Percentiles rank a stretch among this genome's conserved stretches.
Conservation (phyloP, 2,797 vertebrate genomes). For the Anas flavirostris region DNA sequence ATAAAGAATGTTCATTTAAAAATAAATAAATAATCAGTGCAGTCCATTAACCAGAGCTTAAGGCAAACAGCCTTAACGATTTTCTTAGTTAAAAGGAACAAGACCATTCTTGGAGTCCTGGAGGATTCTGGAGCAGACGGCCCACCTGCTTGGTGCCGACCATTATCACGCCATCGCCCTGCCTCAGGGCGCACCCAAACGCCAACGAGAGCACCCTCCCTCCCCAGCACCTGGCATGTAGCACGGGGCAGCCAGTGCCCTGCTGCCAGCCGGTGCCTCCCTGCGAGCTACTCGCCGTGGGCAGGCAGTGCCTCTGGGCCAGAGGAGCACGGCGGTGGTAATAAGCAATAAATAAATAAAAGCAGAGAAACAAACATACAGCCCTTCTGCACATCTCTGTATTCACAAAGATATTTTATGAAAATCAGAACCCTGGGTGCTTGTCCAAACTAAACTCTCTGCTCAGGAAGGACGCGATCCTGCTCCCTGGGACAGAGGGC, state of each 20-base stretch:
- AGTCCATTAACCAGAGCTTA: conserved; percentile 64
- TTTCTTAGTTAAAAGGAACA: conserved; percentile 58
- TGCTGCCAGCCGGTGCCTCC: no score
- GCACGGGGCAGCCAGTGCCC: no score
- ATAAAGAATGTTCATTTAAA: conserved; percentile 56
- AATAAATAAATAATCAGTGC: conserved; percentile 55
- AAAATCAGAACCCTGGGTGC: neutral
- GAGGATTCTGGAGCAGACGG: neutral
- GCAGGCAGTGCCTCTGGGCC: fast-evolving
- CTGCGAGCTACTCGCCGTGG: fast-evolving
- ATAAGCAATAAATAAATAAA: neutral
- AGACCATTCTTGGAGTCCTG: neutral
- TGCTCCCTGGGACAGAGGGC: neutral
- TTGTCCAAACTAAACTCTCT: neutral
- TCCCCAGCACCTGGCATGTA: fast-evolving
- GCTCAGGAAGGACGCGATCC: fast-evolving
- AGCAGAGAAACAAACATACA: fast-evolving
- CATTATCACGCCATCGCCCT: no score
- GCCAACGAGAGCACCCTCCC: fast-evolving
- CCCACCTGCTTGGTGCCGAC: neutral
- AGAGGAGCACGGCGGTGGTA: fast-evolving
- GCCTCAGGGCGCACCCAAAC: fast-evolving
- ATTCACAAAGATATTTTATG: fast-evolving
- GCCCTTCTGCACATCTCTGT: fast-evolving
- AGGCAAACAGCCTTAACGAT: conserved; percentile 50